Base-by-base conservation (phyloP, 2,888 invertebrate species). In the Drosophila barbarae region DNA sequence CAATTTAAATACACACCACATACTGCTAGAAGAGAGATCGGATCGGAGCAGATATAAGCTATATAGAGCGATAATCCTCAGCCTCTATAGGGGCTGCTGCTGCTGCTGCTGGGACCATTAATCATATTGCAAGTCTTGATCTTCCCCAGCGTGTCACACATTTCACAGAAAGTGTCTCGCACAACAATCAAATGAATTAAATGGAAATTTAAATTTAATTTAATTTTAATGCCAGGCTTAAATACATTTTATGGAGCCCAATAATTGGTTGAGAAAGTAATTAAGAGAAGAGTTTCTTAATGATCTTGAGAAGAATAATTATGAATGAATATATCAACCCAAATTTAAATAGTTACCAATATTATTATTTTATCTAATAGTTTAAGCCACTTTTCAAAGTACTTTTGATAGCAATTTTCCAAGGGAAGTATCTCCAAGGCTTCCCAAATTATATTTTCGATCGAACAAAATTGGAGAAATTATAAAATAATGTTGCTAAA, bases 1-100 rank as follows among this genome's bases (percentile, higher is more conserved):
- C 58, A 75, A 72, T 84, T 77, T 67, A 72, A 83, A 84, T 74
- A 70, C 63, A 59, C 15, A 61, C 35, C 35, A 18, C 30, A 46
- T 18, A 30, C 30, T 32, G 44, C 34, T 30, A 52, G 57, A 71
- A 32, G 34, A 52, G 34, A 39, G 49, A 46, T 58, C 13, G 26
- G 49, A 30, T 42, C 35, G 50, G 49, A 39, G 41, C 38, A 53
- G 32, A 30, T 47, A 49, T 32, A 47, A 28, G 36, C 30, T 35
- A 47, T 21, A 30, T 30, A 46, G 46, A 42, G 41, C 51, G 65
- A 65, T 63, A 63, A 65, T 63, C 42, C 35, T 12, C 35, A 12
- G 58, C 28, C 47, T 32, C 21, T 26, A 2, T n/a, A 15, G 42
- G 10, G 26, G 13, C 8, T 7, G 42, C 39, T 18, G 41, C 13